Evolutionary conservation across 1,140 invertebrate genomes (phyloP).

Genomic region (Aporrectodea caliginosa): DNA sequence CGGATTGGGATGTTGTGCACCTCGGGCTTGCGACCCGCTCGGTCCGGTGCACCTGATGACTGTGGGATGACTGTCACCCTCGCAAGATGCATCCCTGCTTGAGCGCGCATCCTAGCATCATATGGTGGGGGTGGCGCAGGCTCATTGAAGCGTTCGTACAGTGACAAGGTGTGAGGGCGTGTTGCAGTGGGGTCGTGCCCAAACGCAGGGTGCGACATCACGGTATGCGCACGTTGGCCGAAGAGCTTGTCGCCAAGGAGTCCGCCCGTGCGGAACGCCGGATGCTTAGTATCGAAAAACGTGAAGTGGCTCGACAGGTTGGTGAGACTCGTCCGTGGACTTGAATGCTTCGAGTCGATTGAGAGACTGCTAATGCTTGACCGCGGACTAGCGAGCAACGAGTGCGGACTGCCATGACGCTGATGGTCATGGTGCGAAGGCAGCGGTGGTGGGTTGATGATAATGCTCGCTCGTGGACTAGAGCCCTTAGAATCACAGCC

Average conservation of each 20-base stretch:
- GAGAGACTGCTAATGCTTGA: conserved; percentile 58
- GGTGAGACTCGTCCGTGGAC: conserved; percentile 52
- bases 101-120: conserved; percentile 28
- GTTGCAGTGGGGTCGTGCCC: background rate
- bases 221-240: background rate
- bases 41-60: background rate
- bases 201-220: background rate
- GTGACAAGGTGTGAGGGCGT: conserved; percentile 6
- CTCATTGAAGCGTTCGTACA: conserved; percentile 32
- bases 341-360: conserved; percentile 59
- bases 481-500: background rate
- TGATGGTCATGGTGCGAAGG: background rate
- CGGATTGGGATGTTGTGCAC: conserved; percentile 21
- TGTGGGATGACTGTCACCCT: conserved; percentile 3
- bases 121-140: conserved; percentile 32
- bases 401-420: conserved; percentile 4
- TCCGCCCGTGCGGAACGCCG: background rate
- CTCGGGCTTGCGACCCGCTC: conserved; percentile 9
- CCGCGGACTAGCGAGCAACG: conserved; percentile 47
- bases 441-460: conserved; percentile 5
- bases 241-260: background rate
- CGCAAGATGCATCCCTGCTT: conserved; percentile 16
- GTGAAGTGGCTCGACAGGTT: background rate
- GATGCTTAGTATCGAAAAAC: background rate
- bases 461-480: background rate